Conservation (phyloP, 2,113 vertebrate genomes). For the Antechinus flavipes region DNA sequence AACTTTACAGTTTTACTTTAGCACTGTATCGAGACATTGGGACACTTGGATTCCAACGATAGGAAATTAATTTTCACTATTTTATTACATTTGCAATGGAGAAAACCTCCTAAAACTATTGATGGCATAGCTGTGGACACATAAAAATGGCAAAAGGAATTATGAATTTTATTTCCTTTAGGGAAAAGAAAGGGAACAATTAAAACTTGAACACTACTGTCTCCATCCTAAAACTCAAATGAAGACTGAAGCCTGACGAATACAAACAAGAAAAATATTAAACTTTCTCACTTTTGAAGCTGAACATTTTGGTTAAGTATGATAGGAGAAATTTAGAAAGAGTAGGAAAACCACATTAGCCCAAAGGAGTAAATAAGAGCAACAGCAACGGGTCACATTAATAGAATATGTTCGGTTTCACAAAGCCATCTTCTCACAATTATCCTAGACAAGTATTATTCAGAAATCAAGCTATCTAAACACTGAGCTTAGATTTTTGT, state of each 20-base stretch:
- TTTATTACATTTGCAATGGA: conserved; percentile 80
- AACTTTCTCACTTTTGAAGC: conserved; percentile 10
- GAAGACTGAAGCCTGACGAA: fast-evolving
- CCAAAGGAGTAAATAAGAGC: neutral
- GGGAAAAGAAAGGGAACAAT: conserved; percentile 76
- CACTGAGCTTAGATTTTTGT: neutral
- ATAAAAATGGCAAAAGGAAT: conserved; percentile 82
- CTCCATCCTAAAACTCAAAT: conserved; percentile 67
- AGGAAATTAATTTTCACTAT: conserved; percentile 86
- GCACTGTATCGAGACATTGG: conserved; percentile 73
- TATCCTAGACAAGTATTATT: neutral
- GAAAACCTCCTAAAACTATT: conserved; percentile 76
- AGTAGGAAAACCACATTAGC: neutral
- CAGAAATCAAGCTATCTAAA: neutral
- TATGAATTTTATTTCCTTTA: conserved; percentile 78
- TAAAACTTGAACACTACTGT: conserved; percentile 71
- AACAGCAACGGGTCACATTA: neutral
- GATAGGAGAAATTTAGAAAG: neutral
- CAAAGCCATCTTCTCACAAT: neutral
- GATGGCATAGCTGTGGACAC: conserved; percentile 71
- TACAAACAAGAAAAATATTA: neutral
- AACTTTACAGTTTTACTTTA: conserved; percentile 82
- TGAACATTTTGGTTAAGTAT: conserved; percentile 12
- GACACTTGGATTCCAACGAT: conserved; percentile 80
- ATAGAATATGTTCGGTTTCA: neutral